Conservation (phyloP, 2,888 invertebrate species). For the Plebejus anna region DNA sequence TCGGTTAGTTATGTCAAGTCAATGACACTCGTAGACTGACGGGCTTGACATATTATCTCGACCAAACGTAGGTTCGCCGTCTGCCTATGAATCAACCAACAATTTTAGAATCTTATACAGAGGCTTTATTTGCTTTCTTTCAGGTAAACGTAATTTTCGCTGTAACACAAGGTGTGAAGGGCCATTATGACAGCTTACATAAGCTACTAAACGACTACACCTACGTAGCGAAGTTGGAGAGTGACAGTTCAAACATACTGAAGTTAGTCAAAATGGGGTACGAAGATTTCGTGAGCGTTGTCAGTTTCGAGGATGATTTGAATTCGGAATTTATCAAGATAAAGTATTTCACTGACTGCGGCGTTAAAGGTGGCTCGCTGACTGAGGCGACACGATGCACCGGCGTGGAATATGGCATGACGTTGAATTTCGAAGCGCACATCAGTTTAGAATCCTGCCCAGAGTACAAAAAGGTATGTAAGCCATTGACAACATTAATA, state of each 20-base stretch:
- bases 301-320: conserved; percentile 81
- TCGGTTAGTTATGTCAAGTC: too few relatives aligned
- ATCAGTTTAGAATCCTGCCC: conserved; percentile 80
- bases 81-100: background rate
- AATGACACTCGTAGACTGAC: background rate
- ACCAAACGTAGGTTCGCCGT: background rate
- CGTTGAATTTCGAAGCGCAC: conserved; percentile 82
- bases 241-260: conserved; percentile 92
- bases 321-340: conserved; percentile 81
- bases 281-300: conserved; percentile 84
- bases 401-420: conserved; percentile 81
- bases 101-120: too few relatives aligned
- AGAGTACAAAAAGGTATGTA: conserved; percentile 63
- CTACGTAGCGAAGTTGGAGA: conserved; percentile 87
- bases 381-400: conserved; percentile 79
- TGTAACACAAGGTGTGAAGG: conserved; percentile 84
- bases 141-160: conserved; percentile 93
- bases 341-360: conserved; percentile 86
- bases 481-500: too few relatives aligned
- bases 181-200: conserved; percentile 85
- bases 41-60: background rate
- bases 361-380: conserved; percentile 66
- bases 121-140: conserved; percentile 38
- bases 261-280: conserved; percentile 90
- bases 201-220: conserved; percentile 85